phyloP scores from a whole-genome alignment of 2,888 invertebrate genomes.

The Ormyrus nitidulus region DNA sequence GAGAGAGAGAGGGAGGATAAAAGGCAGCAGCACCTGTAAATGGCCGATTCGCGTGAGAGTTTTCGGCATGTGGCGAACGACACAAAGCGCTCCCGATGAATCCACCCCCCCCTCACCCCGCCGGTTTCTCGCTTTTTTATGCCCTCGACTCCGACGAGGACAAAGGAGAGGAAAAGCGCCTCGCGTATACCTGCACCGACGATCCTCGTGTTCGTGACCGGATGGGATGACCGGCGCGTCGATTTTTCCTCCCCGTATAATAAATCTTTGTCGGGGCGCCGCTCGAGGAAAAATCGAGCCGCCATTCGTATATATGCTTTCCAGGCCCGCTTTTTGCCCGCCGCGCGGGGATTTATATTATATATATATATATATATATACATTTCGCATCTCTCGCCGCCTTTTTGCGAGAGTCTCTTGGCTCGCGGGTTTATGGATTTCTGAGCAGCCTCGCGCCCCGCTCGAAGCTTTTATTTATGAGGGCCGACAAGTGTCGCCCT shows the following conservation, averaged over 20 bases:
- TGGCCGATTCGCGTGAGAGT: constrained; percentile 65
- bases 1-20: not conserved
- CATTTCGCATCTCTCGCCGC: too few species aligned
- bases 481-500: too few species aligned
- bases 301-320: too few species aligned
- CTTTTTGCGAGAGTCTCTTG: too few species aligned
- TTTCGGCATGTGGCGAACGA: constrained; percentile 60
- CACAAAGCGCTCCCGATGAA: not conserved
- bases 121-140: constrained; percentile 30
- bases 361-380: too few species aligned
- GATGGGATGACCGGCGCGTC: constrained; percentile 57
- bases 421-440: too few species aligned
- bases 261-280: constrained; percentile 22
- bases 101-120: not conserved
- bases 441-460: too few species aligned
- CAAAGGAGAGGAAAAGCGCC: constrained; percentile 34
- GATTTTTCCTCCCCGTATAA: not conserved
- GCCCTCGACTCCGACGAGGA: constrained; percentile 50
- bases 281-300: not conserved
- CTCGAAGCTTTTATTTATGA: too few species aligned
- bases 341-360: too few species aligned
- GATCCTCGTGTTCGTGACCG: constrained; percentile 55
- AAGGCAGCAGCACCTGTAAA: constrained; percentile 59
- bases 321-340: too few species aligned
- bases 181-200: constrained; percentile 55